Evolutionary conservation across 2,113 vertebrate species (phyloP).

Genomic region (Seriola quinqueradiata): DNA sequence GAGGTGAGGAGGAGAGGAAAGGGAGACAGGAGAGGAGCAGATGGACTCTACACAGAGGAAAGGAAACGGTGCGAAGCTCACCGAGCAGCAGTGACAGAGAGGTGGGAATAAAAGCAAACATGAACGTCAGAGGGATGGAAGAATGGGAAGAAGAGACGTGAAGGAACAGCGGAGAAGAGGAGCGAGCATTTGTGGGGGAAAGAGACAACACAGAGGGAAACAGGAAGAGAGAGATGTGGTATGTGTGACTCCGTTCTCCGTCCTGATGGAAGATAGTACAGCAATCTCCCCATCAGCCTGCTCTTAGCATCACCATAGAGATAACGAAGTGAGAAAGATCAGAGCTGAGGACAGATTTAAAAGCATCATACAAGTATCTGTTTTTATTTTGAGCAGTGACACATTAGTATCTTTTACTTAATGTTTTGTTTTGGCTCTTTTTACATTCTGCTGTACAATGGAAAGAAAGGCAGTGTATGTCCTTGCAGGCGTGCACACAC

Average conservation of each 20-base stretch:
- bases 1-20: conserved; percentile 25
- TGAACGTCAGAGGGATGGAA: conserved; percentile 65
- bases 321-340: conserved; percentile 54
- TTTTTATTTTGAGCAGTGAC: conserved; percentile 36
- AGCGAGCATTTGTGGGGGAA: conserved; percentile 53
- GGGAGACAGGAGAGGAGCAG: conserved; percentile 60
- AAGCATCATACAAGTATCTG: conserved; percentile 37
- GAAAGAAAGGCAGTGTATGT: conserved; percentile 8
- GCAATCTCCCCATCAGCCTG: conserved; percentile 58
- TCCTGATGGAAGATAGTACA: conserved; percentile 76
- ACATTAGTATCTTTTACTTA: background rate
- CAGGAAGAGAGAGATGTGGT: conserved; percentile 73
- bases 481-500: conserved; percentile 44
- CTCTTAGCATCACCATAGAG: conserved; percentile 71
- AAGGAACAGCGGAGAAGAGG: conserved; percentile 73
- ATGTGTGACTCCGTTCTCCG: conserved; percentile 80
- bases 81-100: conserved; percentile 73
- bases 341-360: conserved; percentile 47
- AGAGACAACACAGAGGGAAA: conserved; percentile 63
- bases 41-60: conserved; percentile 75
- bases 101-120: conserved; percentile 68
- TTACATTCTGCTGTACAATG: conserved; percentile 6
- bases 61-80: conserved; percentile 62
- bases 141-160: conserved; percentile 68
- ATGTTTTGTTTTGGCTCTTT: conserved; percentile 42